phyloP scores from a whole-genome alignment of 1,140 invertebrate species.

The Achatina immaculata region DNA sequence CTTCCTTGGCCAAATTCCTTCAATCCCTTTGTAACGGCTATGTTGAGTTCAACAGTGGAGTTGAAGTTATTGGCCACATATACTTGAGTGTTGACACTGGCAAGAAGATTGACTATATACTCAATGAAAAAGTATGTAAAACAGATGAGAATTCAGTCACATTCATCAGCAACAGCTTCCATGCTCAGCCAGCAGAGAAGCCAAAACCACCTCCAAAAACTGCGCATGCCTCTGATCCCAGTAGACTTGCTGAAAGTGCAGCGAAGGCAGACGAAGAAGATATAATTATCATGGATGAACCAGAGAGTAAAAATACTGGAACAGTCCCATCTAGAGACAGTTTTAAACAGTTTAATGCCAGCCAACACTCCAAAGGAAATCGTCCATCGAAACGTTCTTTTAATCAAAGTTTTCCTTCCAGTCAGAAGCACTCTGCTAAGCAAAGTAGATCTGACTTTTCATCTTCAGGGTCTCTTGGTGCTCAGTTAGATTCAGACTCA shows the following conservation, averaged over 20 bases:
- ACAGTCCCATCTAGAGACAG: constrained; percentile 19
- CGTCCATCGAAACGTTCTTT: constrained; percentile 29
- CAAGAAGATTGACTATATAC: constrained; percentile 45
- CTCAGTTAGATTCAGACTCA: constrained; percentile 19
- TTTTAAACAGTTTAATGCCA: constrained; percentile 2
- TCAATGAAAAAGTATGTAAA: constrained; percentile 48
- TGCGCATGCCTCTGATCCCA: neutral
- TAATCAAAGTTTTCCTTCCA: constrained; percentile 24
- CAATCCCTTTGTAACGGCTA: constrained; percentile 46
- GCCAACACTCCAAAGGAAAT: neutral
- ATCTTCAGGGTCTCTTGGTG: constrained; percentile 18
- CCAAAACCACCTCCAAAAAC: constrained; percentile 25
- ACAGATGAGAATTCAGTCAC: constrained; percentile 45
- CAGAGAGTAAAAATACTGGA: constrained; percentile 35
- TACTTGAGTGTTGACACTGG: constrained; percentile 46
- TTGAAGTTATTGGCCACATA: constrained; percentile 46
- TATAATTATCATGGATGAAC: constrained; percentile 39
- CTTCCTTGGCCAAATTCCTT: constrained; percentile 42
- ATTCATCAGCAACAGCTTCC: constrained; percentile 48
- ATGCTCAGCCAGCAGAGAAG: constrained; percentile 42
- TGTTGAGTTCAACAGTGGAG: constrained; percentile 44
- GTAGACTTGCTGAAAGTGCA: neutral
- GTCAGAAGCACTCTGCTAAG: constrained; percentile 21
- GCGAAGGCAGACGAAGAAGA: constrained; percentile 38
- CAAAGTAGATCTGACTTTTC: constrained; percentile 1